Conservation (phyloP, 2,888 invertebrate species). For the Pachliopta kotzebuea region DNA sequence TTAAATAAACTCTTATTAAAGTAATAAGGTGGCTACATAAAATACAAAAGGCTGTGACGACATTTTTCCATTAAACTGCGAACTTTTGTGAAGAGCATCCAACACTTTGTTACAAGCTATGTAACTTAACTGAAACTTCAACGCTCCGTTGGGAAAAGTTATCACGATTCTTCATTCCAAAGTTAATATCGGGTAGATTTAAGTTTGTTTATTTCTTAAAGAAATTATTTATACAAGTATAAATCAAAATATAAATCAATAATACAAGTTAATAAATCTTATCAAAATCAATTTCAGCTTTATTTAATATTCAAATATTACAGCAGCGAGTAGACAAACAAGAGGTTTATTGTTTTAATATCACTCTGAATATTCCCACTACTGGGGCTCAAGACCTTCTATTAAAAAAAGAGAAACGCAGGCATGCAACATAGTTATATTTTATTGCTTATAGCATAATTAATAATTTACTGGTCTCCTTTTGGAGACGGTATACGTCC, state of each 20-base stretch:
- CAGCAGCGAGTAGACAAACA: no score
- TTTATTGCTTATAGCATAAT: no score
- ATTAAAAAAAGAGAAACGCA: no score
- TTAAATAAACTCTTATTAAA: not conserved
- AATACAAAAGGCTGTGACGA: not conserved
- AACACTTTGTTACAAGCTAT: conserved; percentile 12
- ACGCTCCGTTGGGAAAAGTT: conserved; percentile 8
- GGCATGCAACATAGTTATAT: no score
- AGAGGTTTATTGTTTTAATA: no score
- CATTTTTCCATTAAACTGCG: conserved; percentile 2
- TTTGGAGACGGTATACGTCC: no score
- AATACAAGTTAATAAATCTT: not conserved
- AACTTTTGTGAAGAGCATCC: conserved; percentile 2
- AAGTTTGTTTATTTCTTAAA: not conserved
- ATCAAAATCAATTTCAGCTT: not conserved
- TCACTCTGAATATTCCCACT: no score
- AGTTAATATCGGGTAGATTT: conserved; percentile 16
- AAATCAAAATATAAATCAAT: no score
- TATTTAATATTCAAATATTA: not conserved
- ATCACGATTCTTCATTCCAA: conserved; percentile 3
- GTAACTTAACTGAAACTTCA: conserved; percentile 12
- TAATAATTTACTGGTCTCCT: no score
- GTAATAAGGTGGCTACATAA: not conserved
- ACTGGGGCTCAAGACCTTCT: no score
- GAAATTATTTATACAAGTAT: not conserved